Evolutionary conservation across 2,888 invertebrate species (phyloP).

Genomic region (Alcis repandata): DNA sequence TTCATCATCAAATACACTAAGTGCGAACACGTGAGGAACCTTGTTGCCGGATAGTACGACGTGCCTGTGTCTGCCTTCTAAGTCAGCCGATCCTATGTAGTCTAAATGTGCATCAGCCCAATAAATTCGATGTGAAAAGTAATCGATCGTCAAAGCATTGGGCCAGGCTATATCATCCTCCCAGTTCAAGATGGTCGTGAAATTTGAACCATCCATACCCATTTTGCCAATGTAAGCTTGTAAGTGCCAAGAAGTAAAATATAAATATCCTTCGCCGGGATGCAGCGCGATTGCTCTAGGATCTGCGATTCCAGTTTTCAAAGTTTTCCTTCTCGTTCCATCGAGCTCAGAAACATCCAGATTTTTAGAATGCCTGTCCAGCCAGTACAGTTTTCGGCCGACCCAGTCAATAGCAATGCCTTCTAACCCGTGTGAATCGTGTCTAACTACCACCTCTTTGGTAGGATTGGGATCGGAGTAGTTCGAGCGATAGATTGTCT

Average conservation of each 20-base stretch:
- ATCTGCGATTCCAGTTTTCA: conserved; percentile 95
- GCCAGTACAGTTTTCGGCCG: conserved; percentile 97
- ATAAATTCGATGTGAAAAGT: conserved; percentile 97
- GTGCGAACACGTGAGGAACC: conserved; percentile 98
- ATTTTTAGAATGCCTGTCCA: conserved; percentile 97
- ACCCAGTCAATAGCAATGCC: conserved; percentile 99
- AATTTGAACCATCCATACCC: conserved; percentile 98
- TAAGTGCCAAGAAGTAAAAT: conserved; percentile 98
- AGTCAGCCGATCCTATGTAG: conserved; percentile 97
- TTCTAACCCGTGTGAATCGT: conserved; percentile 98
- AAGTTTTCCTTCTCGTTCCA: conserved; percentile 95
- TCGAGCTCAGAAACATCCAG: conserved; percentile 97
- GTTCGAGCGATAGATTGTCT: conserved; percentile 94
- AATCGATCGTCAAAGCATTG: conserved; percentile 98
- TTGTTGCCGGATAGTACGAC: conserved; percentile 91
- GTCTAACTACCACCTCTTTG: conserved; percentile 94
- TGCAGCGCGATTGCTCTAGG: conserved; percentile 98
- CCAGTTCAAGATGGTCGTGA: conserved; percentile 95
- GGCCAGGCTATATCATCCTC: conserved; percentile 99
- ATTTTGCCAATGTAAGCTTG: conserved; percentile 98
- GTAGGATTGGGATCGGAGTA: conserved; percentile 87
- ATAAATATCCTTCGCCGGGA: conserved; percentile 97
- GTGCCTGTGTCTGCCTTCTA: conserved; percentile 96
- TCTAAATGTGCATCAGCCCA: conserved; percentile 99
- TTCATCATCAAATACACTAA: conserved; percentile 97